These are phyloP conservation scores for Phylloscopus trochiloides DNA, from an alignment of 2,113 vertebrate genomes.

Conservation along the genomic window DNA sequence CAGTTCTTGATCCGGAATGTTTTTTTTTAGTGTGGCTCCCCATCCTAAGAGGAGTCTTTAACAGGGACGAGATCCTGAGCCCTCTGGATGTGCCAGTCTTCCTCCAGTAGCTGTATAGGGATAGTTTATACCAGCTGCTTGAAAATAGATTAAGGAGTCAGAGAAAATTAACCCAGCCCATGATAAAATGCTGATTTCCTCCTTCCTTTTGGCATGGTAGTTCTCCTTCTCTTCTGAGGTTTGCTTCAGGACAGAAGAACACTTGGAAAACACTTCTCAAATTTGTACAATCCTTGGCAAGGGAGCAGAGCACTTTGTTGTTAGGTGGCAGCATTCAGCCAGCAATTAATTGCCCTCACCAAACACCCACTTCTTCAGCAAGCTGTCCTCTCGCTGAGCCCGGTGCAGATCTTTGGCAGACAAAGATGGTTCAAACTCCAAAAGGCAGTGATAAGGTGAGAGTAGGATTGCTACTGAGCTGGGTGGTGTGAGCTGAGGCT, in stretches of 20 bases:
- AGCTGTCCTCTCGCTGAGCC: neutral
- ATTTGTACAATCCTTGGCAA: neutral
- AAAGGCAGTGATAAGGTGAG: neutral
- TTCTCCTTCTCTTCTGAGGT: neutral
- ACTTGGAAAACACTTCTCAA: neutral
- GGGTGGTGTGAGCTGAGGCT: neutral
- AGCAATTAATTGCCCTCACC: neutral
- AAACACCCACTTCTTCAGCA: neutral
- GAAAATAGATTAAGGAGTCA: neutral
- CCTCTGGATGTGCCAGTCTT: neutral
- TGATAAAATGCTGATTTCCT: neutral
- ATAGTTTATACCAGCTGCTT: neutral
- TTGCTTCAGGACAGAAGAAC: neutral
- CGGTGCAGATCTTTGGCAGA: neutral
- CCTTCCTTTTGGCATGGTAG: neutral
- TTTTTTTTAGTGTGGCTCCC: neutral
- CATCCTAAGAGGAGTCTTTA: neutral
- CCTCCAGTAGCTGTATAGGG: neutral
- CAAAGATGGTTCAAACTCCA: rapidly evolving
- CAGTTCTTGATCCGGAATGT: neutral
- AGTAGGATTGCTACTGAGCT: neutral
- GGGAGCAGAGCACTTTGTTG: neutral
- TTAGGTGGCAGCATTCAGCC: neutral
- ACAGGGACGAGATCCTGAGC: neutral
- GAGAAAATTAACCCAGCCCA: neutral